A percentile compares a stretch with the other conserved stretches of the same genome.
Conservation (phyloP, 2,888 invertebrate species). For the Cosmia pyralina region DNA sequence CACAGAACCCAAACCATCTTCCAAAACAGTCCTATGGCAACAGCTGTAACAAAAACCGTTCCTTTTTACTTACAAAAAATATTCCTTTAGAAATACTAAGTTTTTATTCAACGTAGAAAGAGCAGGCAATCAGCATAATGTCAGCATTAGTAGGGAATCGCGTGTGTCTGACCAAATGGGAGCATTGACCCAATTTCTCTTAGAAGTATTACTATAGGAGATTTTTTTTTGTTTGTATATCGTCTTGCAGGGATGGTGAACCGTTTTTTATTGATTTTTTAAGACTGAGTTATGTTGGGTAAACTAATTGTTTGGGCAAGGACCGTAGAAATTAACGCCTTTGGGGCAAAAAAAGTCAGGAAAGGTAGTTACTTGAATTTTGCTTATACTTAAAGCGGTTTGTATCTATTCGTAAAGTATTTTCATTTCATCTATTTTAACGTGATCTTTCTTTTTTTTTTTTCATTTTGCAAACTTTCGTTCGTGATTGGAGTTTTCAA, state of each 20-base stretch:
- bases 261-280: neutral
- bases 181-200: conserved; percentile 60
- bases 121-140: conserved; percentile 63
- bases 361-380: too few relatives aligned
- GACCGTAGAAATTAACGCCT: too few relatives aligned
- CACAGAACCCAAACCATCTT: conserved; percentile 11
- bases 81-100: conserved; percentile 57
- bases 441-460: too few relatives aligned
- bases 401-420: too few relatives aligned
- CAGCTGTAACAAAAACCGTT: conserved; percentile 51
- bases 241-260: conserved; percentile 40
- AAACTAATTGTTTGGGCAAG: neutral
- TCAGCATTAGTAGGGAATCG: conserved; percentile 61
- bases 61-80: conserved; percentile 49
- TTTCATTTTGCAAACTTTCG: neutral
- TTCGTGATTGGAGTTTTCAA: neutral
- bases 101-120: conserved; percentile 58
- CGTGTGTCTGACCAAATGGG: conserved; percentile 65
- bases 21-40: conserved; percentile 31
- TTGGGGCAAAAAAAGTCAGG: too few relatives aligned
- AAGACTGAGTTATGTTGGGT: too few relatives aligned
- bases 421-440: too few relatives aligned
- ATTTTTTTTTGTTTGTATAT: conserved; percentile 52
- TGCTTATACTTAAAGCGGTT: too few relatives aligned
- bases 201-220: conserved; percentile 42